phyloP scores from a whole-genome alignment of 2,797 vertebrate genomes.

The Balearica regulorum region DNA sequence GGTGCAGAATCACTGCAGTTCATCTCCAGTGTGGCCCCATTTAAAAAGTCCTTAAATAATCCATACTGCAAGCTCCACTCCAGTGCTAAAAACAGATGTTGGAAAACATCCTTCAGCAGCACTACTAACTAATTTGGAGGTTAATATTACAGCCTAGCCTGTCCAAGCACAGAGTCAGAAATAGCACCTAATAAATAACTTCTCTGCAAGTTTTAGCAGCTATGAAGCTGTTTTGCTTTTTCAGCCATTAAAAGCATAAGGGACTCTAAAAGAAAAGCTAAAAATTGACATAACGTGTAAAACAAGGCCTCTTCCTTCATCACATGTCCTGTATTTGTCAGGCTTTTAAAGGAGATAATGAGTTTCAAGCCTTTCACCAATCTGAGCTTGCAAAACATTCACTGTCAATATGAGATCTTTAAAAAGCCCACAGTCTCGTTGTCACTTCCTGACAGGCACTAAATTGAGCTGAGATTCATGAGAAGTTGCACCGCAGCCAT shows the following conservation, averaged over 20 bases:
- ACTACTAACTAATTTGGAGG: constrained; percentile 36
- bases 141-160: constrained; percentile 8
- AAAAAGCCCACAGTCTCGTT: background rate
- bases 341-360: background rate
- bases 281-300: background rate
- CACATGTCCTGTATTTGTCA: background rate
- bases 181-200: constrained; percentile 45
- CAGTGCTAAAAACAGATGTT: constrained; percentile 20
- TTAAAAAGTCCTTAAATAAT: background rate
- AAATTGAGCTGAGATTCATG: background rate
- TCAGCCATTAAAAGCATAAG: background rate
- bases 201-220: background rate
- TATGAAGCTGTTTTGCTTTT: constrained; percentile 13
- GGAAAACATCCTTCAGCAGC: constrained; percentile 24
- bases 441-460: constrained; percentile 11
- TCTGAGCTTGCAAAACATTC: background rate
- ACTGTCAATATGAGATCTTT: background rate
- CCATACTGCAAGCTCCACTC: background rate
- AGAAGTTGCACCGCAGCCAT: background rate
- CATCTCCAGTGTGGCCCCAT: background rate
- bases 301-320: background rate
- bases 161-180: constrained; percentile 11
- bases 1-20: background rate
- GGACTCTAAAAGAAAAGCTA: background rate
- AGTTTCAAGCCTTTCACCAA: background rate